phyloP scores from a whole-genome alignment of 2,888 invertebrate species.

The Cactoblastis cactorum region DNA sequence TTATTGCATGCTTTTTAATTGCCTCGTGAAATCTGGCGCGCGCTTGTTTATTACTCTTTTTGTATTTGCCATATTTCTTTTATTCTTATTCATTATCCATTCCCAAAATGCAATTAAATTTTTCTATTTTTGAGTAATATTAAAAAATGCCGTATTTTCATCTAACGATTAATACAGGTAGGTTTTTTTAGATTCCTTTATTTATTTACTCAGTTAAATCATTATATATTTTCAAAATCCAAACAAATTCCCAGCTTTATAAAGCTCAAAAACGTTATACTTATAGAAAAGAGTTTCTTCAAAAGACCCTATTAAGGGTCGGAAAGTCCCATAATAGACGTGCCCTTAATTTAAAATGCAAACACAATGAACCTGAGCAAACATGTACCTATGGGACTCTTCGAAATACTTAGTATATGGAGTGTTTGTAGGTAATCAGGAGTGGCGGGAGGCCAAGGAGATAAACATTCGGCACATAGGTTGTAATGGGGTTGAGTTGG shows the following conservation, averaged over 20 bases:
- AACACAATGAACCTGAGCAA: constrained; percentile 10
- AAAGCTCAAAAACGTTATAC: too few relatives aligned
- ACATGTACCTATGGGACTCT: constrained; percentile 6
- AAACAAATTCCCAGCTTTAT: too few relatives aligned
- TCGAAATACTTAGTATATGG: constrained; percentile 2
- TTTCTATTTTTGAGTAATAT: too few relatives aligned
- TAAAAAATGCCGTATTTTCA: too few relatives aligned
- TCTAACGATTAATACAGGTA: too few relatives aligned
- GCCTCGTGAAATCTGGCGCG: constrained; percentile 4
- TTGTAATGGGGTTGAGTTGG: too few relatives aligned
- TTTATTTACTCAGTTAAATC: too few relatives aligned
- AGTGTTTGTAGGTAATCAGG: constrained; percentile 1
- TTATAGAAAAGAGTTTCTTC: too few relatives aligned
- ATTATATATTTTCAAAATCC: too few relatives aligned
- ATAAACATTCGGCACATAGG: too few relatives aligned
- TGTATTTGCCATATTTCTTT: background rate
- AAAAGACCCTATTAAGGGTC: background rate
- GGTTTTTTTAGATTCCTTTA: too few relatives aligned
- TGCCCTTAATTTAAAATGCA: constrained; percentile 12
- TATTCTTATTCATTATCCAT: background rate
- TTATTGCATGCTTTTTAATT: constrained; percentile 11
- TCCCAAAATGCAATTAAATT: too few relatives aligned
- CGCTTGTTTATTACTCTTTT: background rate
- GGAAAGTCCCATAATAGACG: constrained; percentile 4
- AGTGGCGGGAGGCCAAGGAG: background rate